These are phyloP conservation scores for Smithornis capensis DNA, from an alignment of 2,113 vertebrate species.

Conservation along the genomic window DNA sequence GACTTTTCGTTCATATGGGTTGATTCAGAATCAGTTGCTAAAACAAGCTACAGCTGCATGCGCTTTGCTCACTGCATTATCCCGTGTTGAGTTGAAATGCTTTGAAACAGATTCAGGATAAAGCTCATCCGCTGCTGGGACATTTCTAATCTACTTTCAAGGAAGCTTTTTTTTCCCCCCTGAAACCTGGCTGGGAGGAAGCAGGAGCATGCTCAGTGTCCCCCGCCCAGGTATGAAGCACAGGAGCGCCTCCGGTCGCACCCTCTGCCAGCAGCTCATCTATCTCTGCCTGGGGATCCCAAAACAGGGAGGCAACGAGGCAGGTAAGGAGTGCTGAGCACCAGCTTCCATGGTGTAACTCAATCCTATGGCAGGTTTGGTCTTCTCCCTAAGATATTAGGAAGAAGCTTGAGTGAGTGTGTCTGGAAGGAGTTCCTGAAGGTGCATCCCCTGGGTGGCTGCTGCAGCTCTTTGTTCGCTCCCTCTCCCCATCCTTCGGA, in stretches of 20 bases:
- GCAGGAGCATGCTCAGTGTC: slow-evolving; percentile 41
- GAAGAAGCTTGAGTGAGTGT: neutral
- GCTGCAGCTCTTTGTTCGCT: neutral
- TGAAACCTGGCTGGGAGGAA: neutral
- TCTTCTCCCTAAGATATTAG: neutral
- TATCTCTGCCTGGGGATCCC: neutral
- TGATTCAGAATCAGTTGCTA: neutral
- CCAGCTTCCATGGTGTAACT: accelerated
- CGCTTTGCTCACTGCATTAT: neutral
- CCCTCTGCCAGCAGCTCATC: neutral
- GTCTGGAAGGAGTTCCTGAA: neutral
- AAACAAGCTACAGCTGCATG: neutral
- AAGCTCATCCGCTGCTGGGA: neutral
- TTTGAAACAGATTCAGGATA: neutral
- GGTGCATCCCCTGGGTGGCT: neutral
- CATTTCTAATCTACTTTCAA: neutral
- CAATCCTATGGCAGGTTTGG: neutral
- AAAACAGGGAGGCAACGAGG: neutral
- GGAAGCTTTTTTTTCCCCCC: neutral
- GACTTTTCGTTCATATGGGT: neutral
- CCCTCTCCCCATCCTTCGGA: neutral
- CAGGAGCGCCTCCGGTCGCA: neutral
- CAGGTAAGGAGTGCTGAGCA: slow-evolving; percentile 66
- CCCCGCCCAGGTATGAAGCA: neutral
- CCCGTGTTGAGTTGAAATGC: neutral